These are phyloP conservation scores for Todiramphus chloris DNA, from an alignment of 2,113 vertebrate species.

Conservation along the genomic window DNA sequence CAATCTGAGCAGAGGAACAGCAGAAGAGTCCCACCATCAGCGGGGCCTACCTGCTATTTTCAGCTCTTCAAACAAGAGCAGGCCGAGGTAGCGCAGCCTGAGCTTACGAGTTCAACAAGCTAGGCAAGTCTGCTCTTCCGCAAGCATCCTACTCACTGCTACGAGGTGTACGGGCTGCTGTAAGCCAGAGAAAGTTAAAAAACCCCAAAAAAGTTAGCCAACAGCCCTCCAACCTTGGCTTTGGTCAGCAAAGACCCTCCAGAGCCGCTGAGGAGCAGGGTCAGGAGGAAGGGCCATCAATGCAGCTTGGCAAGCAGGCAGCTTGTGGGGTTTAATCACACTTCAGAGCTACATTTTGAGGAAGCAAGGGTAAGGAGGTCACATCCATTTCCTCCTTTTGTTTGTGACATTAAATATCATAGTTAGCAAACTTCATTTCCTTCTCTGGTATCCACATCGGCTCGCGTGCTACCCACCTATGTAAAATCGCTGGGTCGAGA, in stretches of 20 bases:
- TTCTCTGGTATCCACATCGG: not conserved
- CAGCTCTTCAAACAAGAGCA: not conserved
- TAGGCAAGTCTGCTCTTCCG: not conserved
- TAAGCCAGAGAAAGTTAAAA: not conserved
- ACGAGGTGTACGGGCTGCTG: not conserved
- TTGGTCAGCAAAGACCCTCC: not conserved
- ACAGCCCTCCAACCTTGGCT: not conserved
- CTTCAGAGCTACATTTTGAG: not conserved
- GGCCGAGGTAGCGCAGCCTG: not conserved
- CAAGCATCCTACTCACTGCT: not conserved
- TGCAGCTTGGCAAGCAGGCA: not conserved
- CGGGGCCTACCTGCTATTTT: not conserved
- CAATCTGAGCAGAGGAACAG: not conserved
- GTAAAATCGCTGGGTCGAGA: slow-evolving; percentile 1
- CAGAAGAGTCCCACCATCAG: not conserved
- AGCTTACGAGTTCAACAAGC: not conserved
- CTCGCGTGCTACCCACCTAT: not conserved
- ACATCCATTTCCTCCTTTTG: slow-evolving; percentile 29
- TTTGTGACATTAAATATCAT: not conserved
- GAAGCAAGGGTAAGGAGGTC: not conserved
- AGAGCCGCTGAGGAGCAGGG: not conserved
- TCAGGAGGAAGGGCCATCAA: not conserved
- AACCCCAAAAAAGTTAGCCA: not conserved
- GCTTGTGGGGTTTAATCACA: not conserved
- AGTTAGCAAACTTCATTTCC: not conserved